These are phyloP conservation scores for Liasis olivaceus DNA, from an alignment of 2,797 vertebrate genomes.

Conservation along the genomic window DNA sequence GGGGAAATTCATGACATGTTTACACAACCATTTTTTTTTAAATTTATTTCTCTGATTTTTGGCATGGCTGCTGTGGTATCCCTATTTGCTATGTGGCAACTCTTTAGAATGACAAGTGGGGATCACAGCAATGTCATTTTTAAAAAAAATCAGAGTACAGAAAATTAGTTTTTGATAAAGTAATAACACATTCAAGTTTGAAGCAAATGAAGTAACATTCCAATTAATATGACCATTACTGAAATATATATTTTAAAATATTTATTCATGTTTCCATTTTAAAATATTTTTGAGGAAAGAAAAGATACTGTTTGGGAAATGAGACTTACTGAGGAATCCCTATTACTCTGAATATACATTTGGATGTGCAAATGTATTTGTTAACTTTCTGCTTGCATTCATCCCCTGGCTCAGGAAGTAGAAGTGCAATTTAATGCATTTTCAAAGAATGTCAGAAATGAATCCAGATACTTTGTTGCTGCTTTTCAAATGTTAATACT, in stretches of 20 bases:
- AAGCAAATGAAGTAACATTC: not conserved
- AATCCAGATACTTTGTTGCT: constrained; percentile 31
- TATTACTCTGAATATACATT: not conserved
- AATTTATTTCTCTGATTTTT: not conserved
- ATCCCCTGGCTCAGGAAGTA: not conserved
- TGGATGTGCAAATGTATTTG: not conserved
- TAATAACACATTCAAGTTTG: not conserved
- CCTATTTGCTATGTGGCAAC: not conserved
- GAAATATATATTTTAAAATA: not conserved
- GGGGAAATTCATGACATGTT: not conserved
- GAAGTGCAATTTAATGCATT: not conserved
- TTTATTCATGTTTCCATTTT: not conserved
- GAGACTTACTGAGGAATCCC: not conserved
- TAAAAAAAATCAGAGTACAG: not conserved
- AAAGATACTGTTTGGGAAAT: not conserved
- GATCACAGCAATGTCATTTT: not conserved
- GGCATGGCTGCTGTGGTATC: not conserved
- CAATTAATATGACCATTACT: not conserved
- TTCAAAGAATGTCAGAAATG: constrained; percentile 28
- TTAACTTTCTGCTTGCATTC: not conserved
- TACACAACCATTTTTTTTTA: not conserved
- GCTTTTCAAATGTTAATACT: constrained; percentile 36
- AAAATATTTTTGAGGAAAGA: not conserved
- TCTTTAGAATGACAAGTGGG: not conserved
- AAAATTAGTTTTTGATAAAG: not conserved